Evolutionary conservation across 2,113 vertebrate species (phyloP).

Genomic region (Lepidothrix coronata): DNA sequence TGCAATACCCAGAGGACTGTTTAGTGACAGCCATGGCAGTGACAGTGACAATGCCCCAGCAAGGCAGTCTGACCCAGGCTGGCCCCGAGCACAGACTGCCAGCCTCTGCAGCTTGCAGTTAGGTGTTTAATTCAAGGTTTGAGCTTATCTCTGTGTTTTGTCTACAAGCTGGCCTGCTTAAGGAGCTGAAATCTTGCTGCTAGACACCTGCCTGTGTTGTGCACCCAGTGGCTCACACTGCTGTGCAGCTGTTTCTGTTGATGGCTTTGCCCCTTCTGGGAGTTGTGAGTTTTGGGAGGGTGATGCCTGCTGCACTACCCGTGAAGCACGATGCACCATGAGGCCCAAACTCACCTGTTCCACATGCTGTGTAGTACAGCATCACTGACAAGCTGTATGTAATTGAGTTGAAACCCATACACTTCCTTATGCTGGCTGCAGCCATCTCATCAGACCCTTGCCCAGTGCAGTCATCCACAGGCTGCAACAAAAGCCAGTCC

Average conservation of each 20-base stretch:
- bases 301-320: not conserved
- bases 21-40: not conserved
- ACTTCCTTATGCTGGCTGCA: not conserved
- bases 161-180: not conserved
- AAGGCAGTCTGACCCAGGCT: not conserved
- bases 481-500: not conserved
- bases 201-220: not conserved
- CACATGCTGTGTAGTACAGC: not conserved
- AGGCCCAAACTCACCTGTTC: not conserved
- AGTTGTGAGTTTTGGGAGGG: accelerated
- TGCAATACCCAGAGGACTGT: not conserved
- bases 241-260: not conserved
- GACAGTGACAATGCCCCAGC: not conserved
- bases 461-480: not conserved
- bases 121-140: not conserved
- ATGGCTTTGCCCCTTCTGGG: not conserved
- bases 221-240: accelerated
- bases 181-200: not conserved
- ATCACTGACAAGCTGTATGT: not conserved
- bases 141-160: not conserved
- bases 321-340: accelerated
- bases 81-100: not conserved
- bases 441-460: accelerated
- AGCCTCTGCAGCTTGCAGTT: not conserved
- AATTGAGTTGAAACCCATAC: accelerated